Conservation (phyloP, 2,113 vertebrate genomes). For the Ardeotis arabs region DNA sequence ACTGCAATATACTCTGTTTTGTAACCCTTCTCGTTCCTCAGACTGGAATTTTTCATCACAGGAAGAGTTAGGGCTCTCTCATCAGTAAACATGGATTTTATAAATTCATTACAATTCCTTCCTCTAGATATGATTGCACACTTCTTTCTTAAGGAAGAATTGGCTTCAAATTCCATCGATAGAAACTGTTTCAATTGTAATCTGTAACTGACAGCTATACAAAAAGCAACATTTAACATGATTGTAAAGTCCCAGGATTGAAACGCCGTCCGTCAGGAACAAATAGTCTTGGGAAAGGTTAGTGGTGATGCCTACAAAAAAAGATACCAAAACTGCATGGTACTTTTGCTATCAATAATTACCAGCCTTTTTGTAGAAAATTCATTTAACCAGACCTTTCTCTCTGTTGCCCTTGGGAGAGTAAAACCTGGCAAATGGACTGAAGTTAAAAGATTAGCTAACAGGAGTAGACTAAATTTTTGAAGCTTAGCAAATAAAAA, state of each 20-base stretch:
- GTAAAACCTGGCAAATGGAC: background rate
- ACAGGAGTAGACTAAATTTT: background rate
- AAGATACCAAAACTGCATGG: background rate
- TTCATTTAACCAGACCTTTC: background rate
- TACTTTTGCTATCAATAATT: background rate
- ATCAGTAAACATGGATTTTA: background rate
- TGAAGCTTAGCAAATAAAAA: background rate
- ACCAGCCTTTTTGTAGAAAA: background rate
- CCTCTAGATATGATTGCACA: background rate
- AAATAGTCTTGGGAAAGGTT: background rate
- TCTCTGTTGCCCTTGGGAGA: background rate
- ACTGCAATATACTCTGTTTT: background rate
- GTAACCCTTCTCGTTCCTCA: background rate
- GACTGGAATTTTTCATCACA: background rate
- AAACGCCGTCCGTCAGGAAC: background rate
- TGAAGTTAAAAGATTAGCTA: background rate
- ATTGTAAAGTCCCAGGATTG: background rate
- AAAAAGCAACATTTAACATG: background rate
- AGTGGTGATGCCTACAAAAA: background rate
- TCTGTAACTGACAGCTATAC: background rate
- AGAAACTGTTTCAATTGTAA: background rate
- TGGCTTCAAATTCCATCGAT: background rate
- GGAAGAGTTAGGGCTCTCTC: background rate
- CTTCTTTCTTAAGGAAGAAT: background rate
- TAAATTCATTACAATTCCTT: background rate